Evolutionary conservation across 2,797 vertebrate species (phyloP), one percentile per base, ranked within the genome.

Genomic region (Agapornis canus): DNA sequence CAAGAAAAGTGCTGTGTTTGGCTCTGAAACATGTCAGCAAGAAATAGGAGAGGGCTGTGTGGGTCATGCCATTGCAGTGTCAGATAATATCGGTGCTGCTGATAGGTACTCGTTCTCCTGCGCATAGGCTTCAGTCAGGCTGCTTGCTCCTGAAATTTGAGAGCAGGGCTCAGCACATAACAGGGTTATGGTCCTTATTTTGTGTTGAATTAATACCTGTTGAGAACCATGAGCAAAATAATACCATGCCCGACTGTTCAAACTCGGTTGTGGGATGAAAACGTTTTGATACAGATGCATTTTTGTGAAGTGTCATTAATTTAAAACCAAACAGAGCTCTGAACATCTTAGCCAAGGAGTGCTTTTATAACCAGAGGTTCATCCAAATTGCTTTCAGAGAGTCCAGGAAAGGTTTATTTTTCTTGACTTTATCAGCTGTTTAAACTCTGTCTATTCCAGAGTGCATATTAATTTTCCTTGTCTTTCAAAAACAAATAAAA

Each of bases 11-110:
- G 35, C 48, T 56, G 35, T 32, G 14, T 90, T 92, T 89, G 84
- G 22, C 71, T 87, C 80, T 87, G 81, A 87, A 69, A 93, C 3
- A 0, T 13, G 57, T 89, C 82, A 83, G 82, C 81, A 71, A 78
- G 94, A 92, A 97, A 89, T 21, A 68, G 52, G 81, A 89, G 90
- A 92, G 64, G 57, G 20, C 52, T 87, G 64, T 45, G 66, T 65
- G 86, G 92, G 90, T 84, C 86, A 59, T 64, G 57, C 48, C 35
- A 6, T 21, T 47, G 92, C 75, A 61, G 10, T 89, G 92, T 89
- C 89, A 94, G 89, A 80, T 94, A 92, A 75, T 8, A 22, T 0
- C 3, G 81, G 84, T 83, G 86, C 89, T 95, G 65, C 82, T 42
- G 88, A 35, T 77, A n/a, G 59, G 73, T 59, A 5, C 72, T 88